Base-by-base conservation (phyloP, 2,888 invertebrate genomes). In the Orthosia gothica region DNA sequence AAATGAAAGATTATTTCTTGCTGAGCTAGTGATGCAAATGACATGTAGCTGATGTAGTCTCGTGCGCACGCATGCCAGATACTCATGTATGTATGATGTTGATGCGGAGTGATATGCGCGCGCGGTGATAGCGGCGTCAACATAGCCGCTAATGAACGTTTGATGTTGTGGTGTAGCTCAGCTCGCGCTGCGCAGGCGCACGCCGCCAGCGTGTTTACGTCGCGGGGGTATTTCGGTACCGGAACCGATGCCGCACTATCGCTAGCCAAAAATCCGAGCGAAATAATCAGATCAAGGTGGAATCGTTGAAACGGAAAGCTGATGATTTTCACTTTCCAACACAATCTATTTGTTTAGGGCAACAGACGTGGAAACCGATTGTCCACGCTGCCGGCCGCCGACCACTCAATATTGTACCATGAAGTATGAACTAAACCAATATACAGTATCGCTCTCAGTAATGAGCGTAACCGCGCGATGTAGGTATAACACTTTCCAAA, bases 221-320 rank as follows among this genome's bases (percentile, higher is more conserved):
- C 92, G 94, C 89, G 88, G 88, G 91, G 77, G 91, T 95, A 95
- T 95, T 95, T 95, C 92, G 86, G 95, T 92, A 92, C 95, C 95
- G 95, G 95, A 95, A 95, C 94, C 92, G 91, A 88, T 87, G 89
- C 85, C 90, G 91, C 91, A 87, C 92, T 91, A 91, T 91, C 91
- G 93, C 91, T 91, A 92, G 95, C 94, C 94, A 94, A 95, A 92
- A 93, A 92, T 91, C 91, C 89, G 91, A 89, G 90, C 92, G 81
- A 88, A 91, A 93, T 92, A 93, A 93, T 93, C 94, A 88, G 95
- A 94, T 94, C 95, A 95, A 95, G 95, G 95, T 94, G 91, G 93
- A 89, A 82, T 81, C 80, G 82, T 79, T 83, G 85, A 84, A 83
- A 88, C 80, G 65, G 85, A 86, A 86, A 89, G 81, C 84, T 84